These are phyloP conservation scores for Brienomyrus brachyistius DNA, from an alignment of 2,113 vertebrate genomes.

Conservation along the genomic window DNA sequence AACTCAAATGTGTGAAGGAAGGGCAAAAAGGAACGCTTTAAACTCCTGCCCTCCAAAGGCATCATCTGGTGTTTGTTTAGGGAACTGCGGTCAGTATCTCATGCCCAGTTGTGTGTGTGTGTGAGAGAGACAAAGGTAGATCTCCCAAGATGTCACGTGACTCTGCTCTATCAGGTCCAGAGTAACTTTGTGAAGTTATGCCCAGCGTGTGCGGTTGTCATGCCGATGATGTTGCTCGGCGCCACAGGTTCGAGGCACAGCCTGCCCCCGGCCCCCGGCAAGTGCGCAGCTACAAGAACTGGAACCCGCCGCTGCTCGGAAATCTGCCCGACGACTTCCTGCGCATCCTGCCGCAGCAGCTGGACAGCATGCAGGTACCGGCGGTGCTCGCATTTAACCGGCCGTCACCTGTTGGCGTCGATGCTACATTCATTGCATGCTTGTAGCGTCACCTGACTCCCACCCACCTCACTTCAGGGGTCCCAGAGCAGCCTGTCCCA, in stretches of 20 bases:
- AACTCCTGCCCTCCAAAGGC: neutral
- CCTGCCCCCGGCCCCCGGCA: constrained; percentile 44
- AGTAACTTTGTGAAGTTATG: neutral
- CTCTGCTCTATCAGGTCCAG: neutral
- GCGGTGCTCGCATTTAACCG: neutral
- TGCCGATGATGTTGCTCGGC: neutral
- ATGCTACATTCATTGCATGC: neutral
- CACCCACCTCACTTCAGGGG: constrained; percentile 39
- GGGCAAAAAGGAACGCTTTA: neutral
- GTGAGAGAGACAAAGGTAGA: neutral
- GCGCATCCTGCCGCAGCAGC: constrained; percentile 85
- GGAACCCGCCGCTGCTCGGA: constrained; percentile 88
- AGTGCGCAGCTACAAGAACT: constrained; percentile 74
- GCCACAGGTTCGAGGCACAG: constrained; percentile 64
- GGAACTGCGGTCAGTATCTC: constrained; percentile 20
- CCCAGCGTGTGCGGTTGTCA: neutral
- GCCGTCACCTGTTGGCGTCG: neutral
- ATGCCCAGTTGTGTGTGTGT: neutral
- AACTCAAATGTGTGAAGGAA: neutral
- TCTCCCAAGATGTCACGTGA: neutral
- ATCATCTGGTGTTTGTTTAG: constrained; percentile 29
- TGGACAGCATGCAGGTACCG: constrained; percentile 64
- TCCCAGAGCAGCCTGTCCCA: constrained; percentile 49
- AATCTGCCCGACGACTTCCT: constrained; percentile 90
- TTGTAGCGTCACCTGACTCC: neutral